Evolutionary conservation across 2,888 invertebrate species (phyloP), one percentile per base, ranked within the genome.

Genomic region (Abrostola tripartita): DNA sequence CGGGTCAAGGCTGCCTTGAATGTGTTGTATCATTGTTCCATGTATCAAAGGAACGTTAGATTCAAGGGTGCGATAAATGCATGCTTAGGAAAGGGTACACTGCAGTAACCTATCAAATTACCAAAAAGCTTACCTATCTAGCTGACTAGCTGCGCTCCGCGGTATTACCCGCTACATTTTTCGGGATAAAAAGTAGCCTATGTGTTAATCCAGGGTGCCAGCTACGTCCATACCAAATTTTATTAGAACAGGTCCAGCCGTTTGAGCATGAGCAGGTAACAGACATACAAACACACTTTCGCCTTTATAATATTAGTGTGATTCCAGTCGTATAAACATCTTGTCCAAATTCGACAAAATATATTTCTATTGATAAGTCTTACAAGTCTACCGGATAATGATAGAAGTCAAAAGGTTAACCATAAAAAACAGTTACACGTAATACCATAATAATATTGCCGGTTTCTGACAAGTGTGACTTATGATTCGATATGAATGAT

Each of bases 1-100:
- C 79, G 68, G 88, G 88, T 88, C 89, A 88, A 88, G 88, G 88
- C 86, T 86, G 76, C 68, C 75, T 63, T 35, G 60, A 74, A 74
- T 76, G 63, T 68, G 68, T 66, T 37, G 53, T 65, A 59, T 62
- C 61, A 71, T 78, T 78, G 81, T 79, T 81, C 59, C 61, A 54
- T 35, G 54, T 49, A 60, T 47, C 55, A 52, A 44, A 60, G 37
- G n/a, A 36, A 12, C 44, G 68, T 40, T n/a, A n/a, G n/a, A n/a
- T n/a, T n/a, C n/a, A n/a, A 37, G 55, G 53, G 61, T 53, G 14
- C 35, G 10, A 47, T 14, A 37, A 37, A 56, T 24, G 24, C 14
- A n/a, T 14, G 12, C 14, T 7, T 44, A 14, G 12, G 6, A 14
- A 42, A 44, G 14, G n/a, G n/a, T n/a, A n/a, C n/a, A n/a, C n/a